Conservation (phyloP, 1,140 invertebrate genomes). For the Apocrypta bakeri region DNA sequence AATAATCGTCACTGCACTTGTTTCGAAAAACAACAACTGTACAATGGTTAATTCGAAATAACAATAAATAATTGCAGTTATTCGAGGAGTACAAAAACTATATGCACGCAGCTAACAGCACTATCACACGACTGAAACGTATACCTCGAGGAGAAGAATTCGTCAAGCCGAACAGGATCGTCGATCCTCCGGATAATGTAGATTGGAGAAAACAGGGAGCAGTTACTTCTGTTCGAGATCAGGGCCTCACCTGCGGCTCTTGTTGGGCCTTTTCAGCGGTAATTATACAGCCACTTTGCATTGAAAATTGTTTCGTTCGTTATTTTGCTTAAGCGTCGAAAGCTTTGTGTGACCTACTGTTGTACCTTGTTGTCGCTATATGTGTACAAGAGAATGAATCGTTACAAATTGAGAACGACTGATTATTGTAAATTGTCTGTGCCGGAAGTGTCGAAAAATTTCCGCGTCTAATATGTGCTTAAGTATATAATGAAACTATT, state of each 20-base stretch:
- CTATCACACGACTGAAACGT: constrained; percentile 40
- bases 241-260: constrained; percentile 90
- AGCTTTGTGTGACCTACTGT: background rate
- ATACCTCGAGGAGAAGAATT: constrained; percentile 77
- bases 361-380: background rate
- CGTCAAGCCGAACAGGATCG: constrained; percentile 81
- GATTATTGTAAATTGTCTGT: background rate
- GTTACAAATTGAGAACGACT: background rate
- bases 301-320: background rate
- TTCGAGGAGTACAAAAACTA: constrained; percentile 40
- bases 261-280: constrained; percentile 95
- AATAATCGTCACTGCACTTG: too few relatives aligned
- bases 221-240: constrained; percentile 94
- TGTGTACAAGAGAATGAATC: background rate
- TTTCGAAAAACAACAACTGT: too few relatives aligned
- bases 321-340: background rate
- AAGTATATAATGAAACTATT: constrained; percentile 24
- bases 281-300: constrained; percentile 53
- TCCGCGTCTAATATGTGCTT: constrained; percentile 9
- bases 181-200: constrained; percentile 81
- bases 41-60: too few relatives aligned
- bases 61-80: background rate
- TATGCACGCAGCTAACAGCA: constrained; percentile 20
- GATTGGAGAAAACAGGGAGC: constrained; percentile 93
- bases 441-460: background rate